Evolutionary conservation across 92 coral and sea anemone genomes (phyloP).

Genomic region (Pocillopora meandrina): DNA sequence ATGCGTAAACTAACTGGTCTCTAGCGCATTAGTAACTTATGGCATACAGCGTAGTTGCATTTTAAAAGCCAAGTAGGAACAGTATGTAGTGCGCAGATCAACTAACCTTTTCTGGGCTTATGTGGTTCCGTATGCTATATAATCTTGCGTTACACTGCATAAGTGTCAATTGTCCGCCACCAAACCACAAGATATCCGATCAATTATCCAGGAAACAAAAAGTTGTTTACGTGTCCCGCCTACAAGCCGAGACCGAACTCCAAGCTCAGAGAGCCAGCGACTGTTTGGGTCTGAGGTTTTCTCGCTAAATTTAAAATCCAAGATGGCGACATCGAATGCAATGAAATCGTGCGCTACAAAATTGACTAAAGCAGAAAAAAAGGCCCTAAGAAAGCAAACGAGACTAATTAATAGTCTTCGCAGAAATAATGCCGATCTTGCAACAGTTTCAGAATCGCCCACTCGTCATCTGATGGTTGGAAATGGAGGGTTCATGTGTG

Average conservation of each 20-base stretch:
- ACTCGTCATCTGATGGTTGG: slow-evolving; percentile 85
- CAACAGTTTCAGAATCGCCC: slow-evolving; percentile 71
- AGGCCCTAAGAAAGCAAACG: slow-evolving; percentile 81
- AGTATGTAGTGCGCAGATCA: background rate
- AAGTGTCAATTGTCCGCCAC: background rate
- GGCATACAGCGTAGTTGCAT: too few species aligned
- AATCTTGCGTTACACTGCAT: slow-evolving; percentile 40
- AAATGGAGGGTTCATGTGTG: slow-evolving; percentile 97
- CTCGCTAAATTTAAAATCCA: slow-evolving; percentile 35
- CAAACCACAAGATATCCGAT: background rate
- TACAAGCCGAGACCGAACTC: too few species aligned
- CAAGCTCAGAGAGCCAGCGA: slow-evolving; percentile 1
- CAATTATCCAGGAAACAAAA: background rate
- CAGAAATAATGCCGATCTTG: slow-evolving; percentile 65
- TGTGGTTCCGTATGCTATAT: slow-evolving; percentile 30
- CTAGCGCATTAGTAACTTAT: too few species aligned
- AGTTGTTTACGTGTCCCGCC: too few species aligned
- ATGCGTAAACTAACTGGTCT: too few species aligned
- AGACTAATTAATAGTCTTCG: slow-evolving; percentile 74
- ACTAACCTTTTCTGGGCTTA: slow-evolving; percentile 36
- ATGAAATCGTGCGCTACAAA: slow-evolving; percentile 56
- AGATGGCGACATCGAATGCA: slow-evolving; percentile 76
- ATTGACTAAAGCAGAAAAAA: slow-evolving; percentile 89
- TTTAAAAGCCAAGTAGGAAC: background rate
- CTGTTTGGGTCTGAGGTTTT: background rate